Evolutionary conservation across 2,888 invertebrate species (phyloP).

Genomic region (Hemaris fuciformis): DNA sequence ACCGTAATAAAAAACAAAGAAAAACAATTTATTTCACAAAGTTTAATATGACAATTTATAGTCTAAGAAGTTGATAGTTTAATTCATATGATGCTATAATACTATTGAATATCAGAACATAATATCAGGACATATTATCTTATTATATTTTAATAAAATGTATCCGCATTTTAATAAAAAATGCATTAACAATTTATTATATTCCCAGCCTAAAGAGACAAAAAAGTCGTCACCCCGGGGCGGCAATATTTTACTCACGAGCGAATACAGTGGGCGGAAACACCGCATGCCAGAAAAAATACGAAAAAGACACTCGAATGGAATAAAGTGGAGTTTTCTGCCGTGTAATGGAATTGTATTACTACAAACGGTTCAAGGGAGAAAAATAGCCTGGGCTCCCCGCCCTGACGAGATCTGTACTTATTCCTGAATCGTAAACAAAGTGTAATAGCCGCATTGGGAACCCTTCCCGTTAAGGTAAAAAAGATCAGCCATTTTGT

Average conservation of each 20-base stretch:
- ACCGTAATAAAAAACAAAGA: background rate
- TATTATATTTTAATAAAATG: no score
- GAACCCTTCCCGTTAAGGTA: conserved; percentile 25
- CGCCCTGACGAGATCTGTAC: conserved; percentile 22
- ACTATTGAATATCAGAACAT: no score
- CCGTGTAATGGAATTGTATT: conserved; percentile 39
- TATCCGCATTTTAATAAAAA: background rate
- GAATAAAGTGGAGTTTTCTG: conserved; percentile 24
- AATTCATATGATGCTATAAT: no score
- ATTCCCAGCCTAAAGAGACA: background rate
- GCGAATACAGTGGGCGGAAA: conserved; percentile 6
- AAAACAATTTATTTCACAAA: background rate
- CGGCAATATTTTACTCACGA: conserved; percentile 1
- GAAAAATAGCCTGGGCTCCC: conserved; percentile 20
- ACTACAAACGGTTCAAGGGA: conserved; percentile 32
- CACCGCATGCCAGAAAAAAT: conserved; percentile 26
- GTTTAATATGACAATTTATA: no score
- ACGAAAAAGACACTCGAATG: conserved; percentile 20
- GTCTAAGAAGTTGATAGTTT: no score
- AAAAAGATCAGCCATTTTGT: conserved; percentile 12
- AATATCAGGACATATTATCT: no score
- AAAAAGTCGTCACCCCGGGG: background rate
- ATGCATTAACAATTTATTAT: background rate
- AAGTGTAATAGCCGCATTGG: conserved; percentile 28
- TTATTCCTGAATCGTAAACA: conserved; percentile 39